These are phyloP conservation scores for Lanistes nyassanus DNA, from an alignment of 1,140 invertebrate genomes.

Conservation along the genomic window DNA sequence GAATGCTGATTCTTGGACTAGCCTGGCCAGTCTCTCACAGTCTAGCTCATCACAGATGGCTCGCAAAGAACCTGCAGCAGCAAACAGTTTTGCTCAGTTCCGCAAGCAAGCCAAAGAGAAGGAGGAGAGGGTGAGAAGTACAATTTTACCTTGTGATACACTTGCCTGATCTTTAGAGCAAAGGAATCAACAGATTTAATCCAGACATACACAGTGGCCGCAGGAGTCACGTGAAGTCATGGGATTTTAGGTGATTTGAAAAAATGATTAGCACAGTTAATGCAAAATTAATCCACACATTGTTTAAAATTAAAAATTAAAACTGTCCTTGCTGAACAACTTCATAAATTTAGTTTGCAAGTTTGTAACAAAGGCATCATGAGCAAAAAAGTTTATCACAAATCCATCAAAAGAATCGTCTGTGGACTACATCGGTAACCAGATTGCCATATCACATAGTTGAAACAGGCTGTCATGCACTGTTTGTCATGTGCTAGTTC, in stretches of 20 bases:
- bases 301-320: too few relatives aligned
- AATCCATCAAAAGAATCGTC: too few relatives aligned
- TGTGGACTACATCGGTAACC: too few relatives aligned
- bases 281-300: too few relatives aligned
- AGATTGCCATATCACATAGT: too few relatives aligned
- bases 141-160: not conserved
- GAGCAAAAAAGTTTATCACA: too few relatives aligned
- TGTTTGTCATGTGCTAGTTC: too few relatives aligned
- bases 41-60: slow-evolving; percentile 18
- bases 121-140: slow-evolving; percentile 77
- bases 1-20: slow-evolving; percentile 93
- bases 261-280: too few relatives aligned
- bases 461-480: too few relatives aligned
- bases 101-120: slow-evolving; percentile 96
- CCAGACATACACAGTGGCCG: not conserved
- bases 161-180: not conserved
- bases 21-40: slow-evolving; percentile 72
- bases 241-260: not conserved
- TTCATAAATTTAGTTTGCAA: too few relatives aligned
- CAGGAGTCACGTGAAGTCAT: not conserved
- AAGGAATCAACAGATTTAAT: not conserved
- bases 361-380: too few relatives aligned
- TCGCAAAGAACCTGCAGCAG: slow-evolving; percentile 51
- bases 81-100: slow-evolving; percentile 82
- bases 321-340: too few relatives aligned